Percentiles rank a stretch among this genome's conserved stretches.
Evolutionary conservation across 2,797 vertebrate genomes (phyloP).

Genomic region (Cynopterus sphinx): DNA sequence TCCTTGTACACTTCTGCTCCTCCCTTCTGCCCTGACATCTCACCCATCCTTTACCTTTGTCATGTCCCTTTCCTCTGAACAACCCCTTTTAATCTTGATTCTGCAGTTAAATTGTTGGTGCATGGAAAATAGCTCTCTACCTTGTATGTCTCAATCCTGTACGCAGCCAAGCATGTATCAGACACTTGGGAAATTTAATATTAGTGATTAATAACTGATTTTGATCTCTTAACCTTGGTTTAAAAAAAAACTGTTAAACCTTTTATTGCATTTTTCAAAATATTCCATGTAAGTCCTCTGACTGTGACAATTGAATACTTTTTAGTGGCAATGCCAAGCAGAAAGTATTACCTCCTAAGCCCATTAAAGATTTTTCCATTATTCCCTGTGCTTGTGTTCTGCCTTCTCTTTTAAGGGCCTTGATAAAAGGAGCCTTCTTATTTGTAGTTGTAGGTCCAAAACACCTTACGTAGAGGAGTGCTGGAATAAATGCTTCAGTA

Average conservation of each 20-base stretch:
- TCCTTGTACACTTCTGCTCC: not conserved
- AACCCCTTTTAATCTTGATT: not conserved
- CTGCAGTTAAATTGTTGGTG: not conserved
- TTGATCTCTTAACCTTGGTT: not conserved
- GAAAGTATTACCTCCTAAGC: slow-evolving; percentile 64
- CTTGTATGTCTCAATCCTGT: not conserved
- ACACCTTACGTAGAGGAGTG: not conserved
- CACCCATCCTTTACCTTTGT: not conserved
- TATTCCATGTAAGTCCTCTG: slow-evolving; percentile 48
- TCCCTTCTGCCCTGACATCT: not conserved
- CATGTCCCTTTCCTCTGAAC: not conserved
- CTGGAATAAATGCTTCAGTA: not conserved
- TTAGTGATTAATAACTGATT: slow-evolving; percentile 37
- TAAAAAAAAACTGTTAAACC: not conserved
- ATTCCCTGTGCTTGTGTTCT: slow-evolving; percentile 1
- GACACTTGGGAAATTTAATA: slow-evolving; percentile 52
- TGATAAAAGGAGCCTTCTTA: not conserved
- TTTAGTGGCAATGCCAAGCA: slow-evolving; percentile 61
- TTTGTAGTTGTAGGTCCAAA: not conserved
- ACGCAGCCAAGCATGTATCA: not conserved
- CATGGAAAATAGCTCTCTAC: not conserved
- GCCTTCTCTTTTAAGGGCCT: slow-evolving; percentile 1
- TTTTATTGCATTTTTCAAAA: slow-evolving; percentile 57
- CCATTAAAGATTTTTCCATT: slow-evolving; percentile 24
- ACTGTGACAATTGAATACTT: slow-evolving; percentile 52